Conservation (phyloP, 2,113 vertebrate species). For the Nothoprocta pentlandii region DNA sequence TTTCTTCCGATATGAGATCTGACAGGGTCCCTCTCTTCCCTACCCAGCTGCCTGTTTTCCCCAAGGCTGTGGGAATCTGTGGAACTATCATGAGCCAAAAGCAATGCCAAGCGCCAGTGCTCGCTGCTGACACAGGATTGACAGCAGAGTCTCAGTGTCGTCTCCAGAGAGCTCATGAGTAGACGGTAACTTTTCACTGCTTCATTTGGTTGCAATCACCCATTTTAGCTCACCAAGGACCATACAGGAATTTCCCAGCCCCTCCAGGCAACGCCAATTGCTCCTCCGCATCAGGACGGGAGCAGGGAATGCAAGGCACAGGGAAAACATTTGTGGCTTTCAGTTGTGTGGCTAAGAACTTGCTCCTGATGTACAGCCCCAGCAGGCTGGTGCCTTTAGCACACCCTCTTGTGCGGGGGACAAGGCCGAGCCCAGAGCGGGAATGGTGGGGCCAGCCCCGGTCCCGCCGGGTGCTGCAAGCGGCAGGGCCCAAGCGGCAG, state of each 20-base stretch:
- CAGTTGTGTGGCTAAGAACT: not conserved
- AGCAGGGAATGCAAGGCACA: not conserved
- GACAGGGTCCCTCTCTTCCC: not conserved
- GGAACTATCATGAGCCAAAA: not conserved
- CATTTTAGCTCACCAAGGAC: not conserved
- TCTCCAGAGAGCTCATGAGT: not conserved
- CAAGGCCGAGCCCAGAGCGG: not conserved
- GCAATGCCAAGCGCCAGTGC: fast-evolving
- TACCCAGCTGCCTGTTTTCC: not conserved
- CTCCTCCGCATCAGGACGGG: fast-evolving
- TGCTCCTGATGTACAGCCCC: not conserved
- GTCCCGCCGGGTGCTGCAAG: too few species aligned
- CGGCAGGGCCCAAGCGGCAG: too few species aligned
- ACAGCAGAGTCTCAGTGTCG: not conserved
- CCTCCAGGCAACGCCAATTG: not conserved
- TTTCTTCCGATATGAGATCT: not conserved
- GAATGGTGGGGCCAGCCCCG: not conserved
- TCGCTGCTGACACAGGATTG: not conserved
- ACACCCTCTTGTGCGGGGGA: not conserved
- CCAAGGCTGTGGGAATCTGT: not conserved
- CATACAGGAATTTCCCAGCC: not conserved
- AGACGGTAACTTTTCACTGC: not conserved
- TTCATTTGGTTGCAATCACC: not conserved
- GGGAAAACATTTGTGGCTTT: not conserved
- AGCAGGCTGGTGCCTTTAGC: not conserved